Evolutionary conservation across 2,888 invertebrate species (phyloP).

Genomic region (Griposia aprilina): DNA sequence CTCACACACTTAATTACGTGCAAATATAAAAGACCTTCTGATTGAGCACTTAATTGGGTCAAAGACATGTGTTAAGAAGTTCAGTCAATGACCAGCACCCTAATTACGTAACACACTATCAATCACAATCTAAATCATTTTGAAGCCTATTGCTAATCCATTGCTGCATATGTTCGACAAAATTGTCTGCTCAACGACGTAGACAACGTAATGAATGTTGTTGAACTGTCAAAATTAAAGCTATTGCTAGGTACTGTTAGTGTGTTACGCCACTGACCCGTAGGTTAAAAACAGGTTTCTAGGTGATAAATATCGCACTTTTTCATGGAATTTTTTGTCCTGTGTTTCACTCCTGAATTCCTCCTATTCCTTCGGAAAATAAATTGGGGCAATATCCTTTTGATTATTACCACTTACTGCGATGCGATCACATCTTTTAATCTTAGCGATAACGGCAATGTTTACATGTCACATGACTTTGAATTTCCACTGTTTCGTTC

Average conservation of each 20-base stretch:
- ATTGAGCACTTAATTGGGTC: constrained; percentile 64
- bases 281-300: constrained; percentile 6
- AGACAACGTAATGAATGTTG: too few relatives aligned
- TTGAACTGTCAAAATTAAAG: too few relatives aligned
- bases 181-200: too few relatives aligned
- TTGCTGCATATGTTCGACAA: too few relatives aligned
- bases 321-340: not conserved
- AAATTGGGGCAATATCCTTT: not conserved
- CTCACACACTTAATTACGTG: constrained; percentile 72
- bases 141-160: too few relatives aligned
- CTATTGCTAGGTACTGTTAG: too few relatives aligned
- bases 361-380: not conserved
- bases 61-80: constrained; percentile 45
- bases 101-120: too few relatives aligned
- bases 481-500: not conserved
- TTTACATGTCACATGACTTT: not conserved
- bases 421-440: not conserved
- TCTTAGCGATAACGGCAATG: not conserved
- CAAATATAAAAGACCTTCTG: constrained; percentile 66
- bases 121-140: too few relatives aligned
- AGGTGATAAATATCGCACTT: constrained; percentile 8
- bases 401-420: not conserved
- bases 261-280: too few relatives aligned
- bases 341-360: not conserved
- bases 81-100: constrained; percentile 30